These are phyloP conservation scores for Ganaspis sp. DNA, from an alignment of 1,140 invertebrate species.

Conservation along the genomic window DNA sequence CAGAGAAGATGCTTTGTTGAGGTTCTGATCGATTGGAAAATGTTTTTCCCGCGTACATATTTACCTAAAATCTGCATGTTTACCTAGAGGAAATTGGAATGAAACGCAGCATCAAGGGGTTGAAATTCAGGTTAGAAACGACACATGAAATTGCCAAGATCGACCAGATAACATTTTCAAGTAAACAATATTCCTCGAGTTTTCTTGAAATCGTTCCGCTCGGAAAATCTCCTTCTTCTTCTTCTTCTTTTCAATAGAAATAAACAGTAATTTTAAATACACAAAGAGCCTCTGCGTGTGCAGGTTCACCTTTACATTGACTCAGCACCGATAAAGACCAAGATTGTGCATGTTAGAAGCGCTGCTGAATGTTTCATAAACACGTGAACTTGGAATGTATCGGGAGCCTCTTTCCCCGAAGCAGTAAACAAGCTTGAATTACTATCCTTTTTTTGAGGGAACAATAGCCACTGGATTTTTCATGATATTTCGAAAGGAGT, in stretches of 20 bases:
- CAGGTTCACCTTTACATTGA: not conserved
- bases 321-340: not conserved
- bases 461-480: too few relatives aligned
- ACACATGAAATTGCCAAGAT: not conserved
- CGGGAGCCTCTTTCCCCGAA: too few relatives aligned
- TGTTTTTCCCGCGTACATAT: not conserved
- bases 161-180: not conserved
- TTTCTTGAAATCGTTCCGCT: not conserved
- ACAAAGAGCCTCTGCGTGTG: not conserved
- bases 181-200: constrained; percentile 12
- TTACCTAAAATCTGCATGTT: not conserved
- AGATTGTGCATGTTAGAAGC: too few relatives aligned
- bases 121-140: not conserved
- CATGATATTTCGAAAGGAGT: too few relatives aligned
- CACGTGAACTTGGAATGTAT: too few relatives aligned
- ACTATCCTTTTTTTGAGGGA: too few relatives aligned
- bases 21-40: not conserved
- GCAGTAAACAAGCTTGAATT: too few relatives aligned
- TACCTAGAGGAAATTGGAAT: not conserved
- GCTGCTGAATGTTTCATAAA: too few relatives aligned
- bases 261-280: not conserved
- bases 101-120: not conserved
- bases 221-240: too few relatives aligned
- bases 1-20: not conserved
- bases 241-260: not conserved